Evolutionary conservation across 2,797 vertebrate species (phyloP).

Genomic region (Periparus ater): DNA sequence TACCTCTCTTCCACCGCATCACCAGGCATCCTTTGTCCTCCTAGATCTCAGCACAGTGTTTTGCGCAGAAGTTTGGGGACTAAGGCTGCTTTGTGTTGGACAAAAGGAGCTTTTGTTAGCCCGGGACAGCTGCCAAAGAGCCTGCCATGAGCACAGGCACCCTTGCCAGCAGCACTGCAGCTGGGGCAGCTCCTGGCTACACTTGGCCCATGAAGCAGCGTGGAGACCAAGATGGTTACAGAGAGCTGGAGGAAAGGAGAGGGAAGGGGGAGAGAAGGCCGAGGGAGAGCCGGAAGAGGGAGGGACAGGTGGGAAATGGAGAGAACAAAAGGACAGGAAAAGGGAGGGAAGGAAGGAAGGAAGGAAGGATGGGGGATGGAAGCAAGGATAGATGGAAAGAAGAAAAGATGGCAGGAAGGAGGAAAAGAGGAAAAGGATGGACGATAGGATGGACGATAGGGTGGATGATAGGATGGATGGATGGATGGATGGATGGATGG

Average conservation of each 20-base stretch:
- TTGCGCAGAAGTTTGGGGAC: not conserved
- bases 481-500: not conserved
- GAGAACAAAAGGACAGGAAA: not conserved
- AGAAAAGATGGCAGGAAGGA: not conserved
- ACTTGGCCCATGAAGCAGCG: not conserved
- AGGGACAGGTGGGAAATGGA: not conserved
- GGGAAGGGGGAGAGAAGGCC: not conserved
- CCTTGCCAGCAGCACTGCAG: not conserved
- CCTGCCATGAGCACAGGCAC: not conserved
- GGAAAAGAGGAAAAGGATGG: not conserved
- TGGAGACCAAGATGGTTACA: not conserved
- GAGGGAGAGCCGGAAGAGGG: not conserved
- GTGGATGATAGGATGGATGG: not conserved
- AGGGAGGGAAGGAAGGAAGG: not conserved
- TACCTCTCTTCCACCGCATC: not conserved
- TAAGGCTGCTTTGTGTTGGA: slow-evolving; percentile 20
- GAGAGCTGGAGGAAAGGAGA: not conserved
- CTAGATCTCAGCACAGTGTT: not conserved
- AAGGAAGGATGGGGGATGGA: not conserved
- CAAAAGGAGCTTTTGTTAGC: slow-evolving; percentile 15
- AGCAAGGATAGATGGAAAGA: not conserved
- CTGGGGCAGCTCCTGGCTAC: not conserved
- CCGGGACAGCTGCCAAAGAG: not conserved
- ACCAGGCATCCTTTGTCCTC: not conserved
- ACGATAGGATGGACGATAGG: not conserved